These are phyloP conservation scores for Hiodon tergisus DNA, from an alignment of 2,113 vertebrate species.

Conservation along the genomic window DNA sequence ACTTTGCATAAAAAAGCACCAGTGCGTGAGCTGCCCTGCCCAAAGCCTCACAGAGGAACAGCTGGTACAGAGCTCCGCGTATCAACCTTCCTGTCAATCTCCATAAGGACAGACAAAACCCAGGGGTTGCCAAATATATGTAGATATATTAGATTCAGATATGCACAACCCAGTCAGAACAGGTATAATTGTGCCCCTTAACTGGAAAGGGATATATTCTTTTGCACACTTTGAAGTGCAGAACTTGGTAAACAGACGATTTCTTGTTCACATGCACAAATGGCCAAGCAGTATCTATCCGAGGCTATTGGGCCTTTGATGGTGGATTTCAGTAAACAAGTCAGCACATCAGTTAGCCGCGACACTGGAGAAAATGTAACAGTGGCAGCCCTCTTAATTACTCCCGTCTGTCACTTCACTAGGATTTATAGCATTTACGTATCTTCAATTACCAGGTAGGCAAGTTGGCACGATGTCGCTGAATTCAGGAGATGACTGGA, in stretches of 20 bases:
- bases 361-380: constrained; percentile 5
- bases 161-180: too few relatives aligned
- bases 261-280: not conserved
- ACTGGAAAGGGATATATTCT: not conserved
- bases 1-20: constrained; percentile 17
- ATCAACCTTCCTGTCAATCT: not conserved
- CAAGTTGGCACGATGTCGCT: constrained; percentile 11
- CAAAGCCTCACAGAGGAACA: not conserved
- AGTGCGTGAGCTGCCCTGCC: constrained; percentile 4
- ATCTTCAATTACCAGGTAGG: constrained; percentile 20
- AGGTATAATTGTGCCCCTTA: not conserved
- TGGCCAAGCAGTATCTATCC: too few relatives aligned
- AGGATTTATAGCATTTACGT: constrained; percentile 7
- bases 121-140: not conserved
- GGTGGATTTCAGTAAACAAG: constrained; percentile 10
- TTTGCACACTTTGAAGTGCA: too few relatives aligned
- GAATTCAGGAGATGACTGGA: not conserved
- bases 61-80: not conserved
- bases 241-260: not conserved
- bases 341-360: constrained; percentile 1
- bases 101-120: too few relatives aligned
- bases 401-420: constrained; percentile 2
- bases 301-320: too few relatives aligned
- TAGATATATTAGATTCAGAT: not conserved
- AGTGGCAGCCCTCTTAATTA: constrained; percentile 11